Evolutionary conservation across 2,797 vertebrate species (phyloP).

Genomic region (Sebastiscus albofasciatus): DNA sequence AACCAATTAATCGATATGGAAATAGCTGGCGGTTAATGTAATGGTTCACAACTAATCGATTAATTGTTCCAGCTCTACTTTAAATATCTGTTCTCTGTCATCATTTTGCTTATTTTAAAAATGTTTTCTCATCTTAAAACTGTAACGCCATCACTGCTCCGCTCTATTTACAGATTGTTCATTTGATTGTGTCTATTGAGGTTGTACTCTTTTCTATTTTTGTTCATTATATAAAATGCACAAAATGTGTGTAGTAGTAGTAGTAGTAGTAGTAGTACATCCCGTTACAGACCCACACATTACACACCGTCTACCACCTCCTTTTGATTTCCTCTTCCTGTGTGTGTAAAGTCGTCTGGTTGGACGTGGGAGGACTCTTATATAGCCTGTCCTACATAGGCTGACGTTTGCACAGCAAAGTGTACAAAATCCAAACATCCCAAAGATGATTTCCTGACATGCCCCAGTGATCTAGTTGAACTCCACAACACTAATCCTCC

Average conservation of each 20-base stretch:
- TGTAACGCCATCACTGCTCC: too few relatives aligned
- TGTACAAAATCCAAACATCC: slow-evolving; percentile 17
- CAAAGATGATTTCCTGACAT: slow-evolving; percentile 45
- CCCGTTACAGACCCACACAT: background rate
- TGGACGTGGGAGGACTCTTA: slow-evolving; percentile 7
- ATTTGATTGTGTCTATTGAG: too few relatives aligned
- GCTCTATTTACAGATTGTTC: too few relatives aligned
- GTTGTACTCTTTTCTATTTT: background rate
- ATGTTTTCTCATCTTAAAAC: too few relatives aligned
- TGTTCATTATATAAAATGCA: background rate
- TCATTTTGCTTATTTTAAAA: too few relatives aligned
- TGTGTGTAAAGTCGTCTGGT: background rate
- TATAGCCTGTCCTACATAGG: slow-evolving; percentile 14
- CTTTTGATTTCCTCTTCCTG: slow-evolving; percentile 5
- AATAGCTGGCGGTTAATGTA: too few relatives aligned
- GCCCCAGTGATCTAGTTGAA: slow-evolving; percentile 38
- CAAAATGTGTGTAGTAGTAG: background rate
- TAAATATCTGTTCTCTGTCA: too few relatives aligned
- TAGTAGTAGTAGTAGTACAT: background rate
- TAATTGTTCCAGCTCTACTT: too few relatives aligned
- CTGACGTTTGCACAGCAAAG: background rate
- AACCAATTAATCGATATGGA: too few relatives aligned
- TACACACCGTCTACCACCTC: background rate
- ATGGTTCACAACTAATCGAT: too few relatives aligned
- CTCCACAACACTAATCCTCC: slow-evolving; percentile 45